Base-by-base conservation (phyloP, 2,113 vertebrate genomes). In the Neolamprologus variostigma region DNA sequence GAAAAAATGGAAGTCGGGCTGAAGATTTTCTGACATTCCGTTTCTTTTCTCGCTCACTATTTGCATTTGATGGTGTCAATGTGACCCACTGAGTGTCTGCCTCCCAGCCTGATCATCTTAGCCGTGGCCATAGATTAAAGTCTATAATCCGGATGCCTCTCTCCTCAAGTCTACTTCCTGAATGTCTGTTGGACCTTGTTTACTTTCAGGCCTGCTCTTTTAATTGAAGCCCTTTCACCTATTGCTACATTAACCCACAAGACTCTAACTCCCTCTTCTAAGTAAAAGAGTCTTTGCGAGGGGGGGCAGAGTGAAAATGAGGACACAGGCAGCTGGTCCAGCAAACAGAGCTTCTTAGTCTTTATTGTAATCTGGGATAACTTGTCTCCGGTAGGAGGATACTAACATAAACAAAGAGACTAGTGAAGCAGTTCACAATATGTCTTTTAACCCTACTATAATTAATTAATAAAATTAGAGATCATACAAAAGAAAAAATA, bases 81-180 rank as follows among this genome's bases (percentile, higher is more conserved):
- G 84, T 94, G 93, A 93, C 86, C 87, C 47, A 81, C 81, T 86
- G 54, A 23, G 59, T 73, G 90, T 84, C 71, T 76, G 45, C 89
- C 88, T 87, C 85, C 83, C 40, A 83, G 66, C 84, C 86, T 90
- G 81, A 92, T 94, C 73, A 93, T 89, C 47, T 94, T 91, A 88
- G 78, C 82, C 8, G 8, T 61, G 42, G 80, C 71, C 83, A 21
- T 89, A 91, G 93, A 96, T 95, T 95, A 93, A 81, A 86, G 86
- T 68, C 89, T 86, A 17, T 96, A 96, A 96, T 95, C 94, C 90
- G 82, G 71, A 53, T 76, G 8, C 81, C 63, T 92, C 66, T 76
- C 54, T 86, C 80, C 83, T 90, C 53, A 84, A 55, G 71, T 84
- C 86, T 84, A 55, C 82, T 91, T 89, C 82, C 89, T 89, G 85